Percentiles rank a stretch among this genome's conserved stretches.
Conservation (phyloP, 2,113 vertebrate genomes). For the Calidris pygmaea region DNA sequence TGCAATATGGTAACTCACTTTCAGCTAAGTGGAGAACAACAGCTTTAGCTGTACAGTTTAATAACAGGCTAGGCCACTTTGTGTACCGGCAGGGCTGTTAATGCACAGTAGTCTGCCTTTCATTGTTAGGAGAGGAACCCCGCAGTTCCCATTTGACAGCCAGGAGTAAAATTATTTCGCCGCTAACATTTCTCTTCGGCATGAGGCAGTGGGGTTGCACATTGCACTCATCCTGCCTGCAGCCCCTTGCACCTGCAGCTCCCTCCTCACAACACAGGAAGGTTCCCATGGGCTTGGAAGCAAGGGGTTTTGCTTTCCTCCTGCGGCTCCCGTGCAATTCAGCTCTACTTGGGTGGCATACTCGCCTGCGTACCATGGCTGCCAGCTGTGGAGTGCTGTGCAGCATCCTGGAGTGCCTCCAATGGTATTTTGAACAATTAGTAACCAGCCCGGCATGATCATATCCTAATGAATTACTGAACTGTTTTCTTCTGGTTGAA, state of each 20-base stretch:
- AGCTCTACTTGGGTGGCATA: conserved; percentile 66
- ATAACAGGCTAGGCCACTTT: conserved; percentile 62
- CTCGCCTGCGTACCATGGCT: conserved; percentile 8
- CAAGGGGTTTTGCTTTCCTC: conserved; percentile 34
- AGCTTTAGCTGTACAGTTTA: conserved; percentile 67
- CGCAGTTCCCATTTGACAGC: conserved; percentile 54
- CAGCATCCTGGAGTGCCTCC: conserved; percentile 66
- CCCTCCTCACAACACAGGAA: conserved; percentile 21
- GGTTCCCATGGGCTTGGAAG: conserved; percentile 54
- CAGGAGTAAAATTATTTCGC: conserved; percentile 57
- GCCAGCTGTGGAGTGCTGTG: conserved; percentile 66
- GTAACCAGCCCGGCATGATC: conserved; percentile 63
- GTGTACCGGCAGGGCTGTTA: conserved; percentile 59
- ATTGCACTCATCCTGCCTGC: conserved; percentile 36
- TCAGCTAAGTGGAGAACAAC: conserved; percentile 67
- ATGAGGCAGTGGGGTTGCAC: background rate
- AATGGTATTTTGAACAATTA: conserved; percentile 67
- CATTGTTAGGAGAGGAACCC: conserved; percentile 59
- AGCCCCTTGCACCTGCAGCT: conserved; percentile 56
- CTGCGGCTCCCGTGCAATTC: background rate
- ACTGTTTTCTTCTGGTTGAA: conserved; percentile 64
- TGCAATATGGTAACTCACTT: conserved; percentile 70
- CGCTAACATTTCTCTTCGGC: background rate
- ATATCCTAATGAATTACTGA: conserved; percentile 69
- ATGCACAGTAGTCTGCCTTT: conserved; percentile 59